phyloP scores from a whole-genome alignment of 92 coral and sea anemone genomes.

The Micromussa lordhowensis region DNA sequence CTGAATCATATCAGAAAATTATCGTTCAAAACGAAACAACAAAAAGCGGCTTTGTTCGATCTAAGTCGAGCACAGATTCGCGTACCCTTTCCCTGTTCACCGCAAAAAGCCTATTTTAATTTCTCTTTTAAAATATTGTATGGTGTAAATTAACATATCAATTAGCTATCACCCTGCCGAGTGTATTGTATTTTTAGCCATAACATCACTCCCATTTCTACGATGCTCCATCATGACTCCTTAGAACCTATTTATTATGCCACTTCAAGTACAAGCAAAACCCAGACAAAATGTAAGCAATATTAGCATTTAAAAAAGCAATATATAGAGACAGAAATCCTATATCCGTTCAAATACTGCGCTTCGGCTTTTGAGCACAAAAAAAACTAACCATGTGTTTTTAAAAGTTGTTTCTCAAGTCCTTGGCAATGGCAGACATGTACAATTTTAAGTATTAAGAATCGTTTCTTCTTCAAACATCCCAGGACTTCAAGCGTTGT shows the following conservation, averaged over 20 bases:
- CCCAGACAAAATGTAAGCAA: neutral
- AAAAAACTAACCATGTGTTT: neutral
- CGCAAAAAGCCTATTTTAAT: neutral
- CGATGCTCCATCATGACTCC: neutral
- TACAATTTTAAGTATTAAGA: neutral
- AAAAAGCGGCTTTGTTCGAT: neutral
- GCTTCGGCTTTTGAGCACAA: neutral
- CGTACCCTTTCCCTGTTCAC: neutral
- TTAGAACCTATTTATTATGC: constrained; percentile 8
- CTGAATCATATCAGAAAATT: neutral
- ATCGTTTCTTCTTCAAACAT: constrained; percentile 4
- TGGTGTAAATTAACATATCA: neutral
- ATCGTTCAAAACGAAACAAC: neutral
- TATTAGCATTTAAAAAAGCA: neutral
- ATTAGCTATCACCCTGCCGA: neutral
- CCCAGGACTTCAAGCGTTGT: constrained; percentile 3
- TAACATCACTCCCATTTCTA: neutral
- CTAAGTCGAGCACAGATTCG: neutral
- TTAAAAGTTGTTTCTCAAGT: constrained; percentile 7
- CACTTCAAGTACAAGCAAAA: neutral
- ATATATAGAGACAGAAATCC: neutral
- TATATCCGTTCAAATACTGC: neutral
- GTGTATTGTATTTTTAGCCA: constrained; percentile 1
- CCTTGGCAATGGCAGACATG: neutral
- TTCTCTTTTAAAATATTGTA: neutral